Base-by-base conservation (phyloP, 1,140 invertebrate genomes). In the Halotydeus destructor region DNA sequence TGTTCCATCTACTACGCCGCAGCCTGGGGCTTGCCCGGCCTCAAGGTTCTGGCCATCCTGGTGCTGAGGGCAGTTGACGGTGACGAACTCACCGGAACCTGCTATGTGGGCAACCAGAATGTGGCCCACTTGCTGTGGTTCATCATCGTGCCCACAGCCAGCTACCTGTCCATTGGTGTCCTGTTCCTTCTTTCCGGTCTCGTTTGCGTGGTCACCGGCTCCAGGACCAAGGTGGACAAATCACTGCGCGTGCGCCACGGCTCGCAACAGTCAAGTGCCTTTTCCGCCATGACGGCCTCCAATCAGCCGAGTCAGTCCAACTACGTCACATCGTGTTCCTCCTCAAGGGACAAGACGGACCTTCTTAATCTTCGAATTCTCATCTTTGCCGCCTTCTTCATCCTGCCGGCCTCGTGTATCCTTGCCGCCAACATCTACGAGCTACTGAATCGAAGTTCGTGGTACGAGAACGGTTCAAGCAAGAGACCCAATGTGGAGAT, bases 1-100 rank as follows among this genome's bases (percentile, higher is more conserved):
- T 89, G 85, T 1, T 85, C 93, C 57, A 89, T 94, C 59, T 98
- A 97, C 62, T 93, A 97, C 69, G 65, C 93, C 46, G 78, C 81
- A 33, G 89, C 91, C 14, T 98, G 93, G 93, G 84, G 64, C 28
- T 54, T 71, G 16, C 69, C 72, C 2, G 63, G 65, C 21, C 59
- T 70, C 32, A 65, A 66, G 45, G 67, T 67, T 22, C 68, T 72
- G 40, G 80, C 80, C 26, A 83, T 96, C 50, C 64, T 96, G 43
- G 84, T 86, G 4, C 79, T 86, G 71, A 79, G 84, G 49, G 83
- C 86, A 73, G 81, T 97, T 53, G 88, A 96, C 73, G 84, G 86
- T 51, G 93, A 98, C 61, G 72, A 91, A 26, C 66, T 97, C 8
- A 89, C 82, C 28, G 93, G 91, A 1, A 83, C 96, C 2, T 99